These are phyloP conservation scores for Rhagium mordax DNA, from an alignment of 2,888 invertebrate species.

Conservation along the genomic window DNA sequence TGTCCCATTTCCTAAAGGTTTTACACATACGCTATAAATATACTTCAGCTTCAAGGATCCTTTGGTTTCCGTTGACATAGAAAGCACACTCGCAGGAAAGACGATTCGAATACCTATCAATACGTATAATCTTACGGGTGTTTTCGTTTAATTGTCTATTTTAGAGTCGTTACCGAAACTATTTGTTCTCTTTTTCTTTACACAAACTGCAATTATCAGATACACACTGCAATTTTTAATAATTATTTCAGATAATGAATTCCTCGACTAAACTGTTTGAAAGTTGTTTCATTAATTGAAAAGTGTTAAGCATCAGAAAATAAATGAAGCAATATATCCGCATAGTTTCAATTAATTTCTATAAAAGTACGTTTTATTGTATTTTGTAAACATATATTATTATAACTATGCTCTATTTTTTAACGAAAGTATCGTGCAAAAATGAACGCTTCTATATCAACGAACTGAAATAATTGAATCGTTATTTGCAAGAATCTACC, in stretches of 20 bases:
- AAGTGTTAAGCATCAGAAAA: not conserved
- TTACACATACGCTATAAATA: no score
- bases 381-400: not conserved
- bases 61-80: no score
- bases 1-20: no score
- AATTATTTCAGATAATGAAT: not conserved
- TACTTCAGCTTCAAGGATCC: no score
- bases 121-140: no score
- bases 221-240: not conserved
- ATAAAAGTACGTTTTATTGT: not conserved
- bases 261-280: not conserved
- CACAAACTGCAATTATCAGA: not conserved
- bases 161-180: no score
- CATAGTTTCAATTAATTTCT: not conserved
- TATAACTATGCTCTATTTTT: constrained; percentile 14
- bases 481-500: not conserved
- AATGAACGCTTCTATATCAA: not conserved
- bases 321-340: not conserved
- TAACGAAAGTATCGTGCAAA: not conserved
- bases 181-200: no score
- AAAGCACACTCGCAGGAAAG: no score
- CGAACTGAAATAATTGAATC: not conserved
- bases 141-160: no score
- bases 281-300: not conserved
- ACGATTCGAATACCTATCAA: no score